A percentile compares a stretch with the other conserved stretches of the same genome.
Evolutionary conservation across 1,140 invertebrate species (phyloP).

Genomic region (Zaprionus kolodkinae): DNA sequence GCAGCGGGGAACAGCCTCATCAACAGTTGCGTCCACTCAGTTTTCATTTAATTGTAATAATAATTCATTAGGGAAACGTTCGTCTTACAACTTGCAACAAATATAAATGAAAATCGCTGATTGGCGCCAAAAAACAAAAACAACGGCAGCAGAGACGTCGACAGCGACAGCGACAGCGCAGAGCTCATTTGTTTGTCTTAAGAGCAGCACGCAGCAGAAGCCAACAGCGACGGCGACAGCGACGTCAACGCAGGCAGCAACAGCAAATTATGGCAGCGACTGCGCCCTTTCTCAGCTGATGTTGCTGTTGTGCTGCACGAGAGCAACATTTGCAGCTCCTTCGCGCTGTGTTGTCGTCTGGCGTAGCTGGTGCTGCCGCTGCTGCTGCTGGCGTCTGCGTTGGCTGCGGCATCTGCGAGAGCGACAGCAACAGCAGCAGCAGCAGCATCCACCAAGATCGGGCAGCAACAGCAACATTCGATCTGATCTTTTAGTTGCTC

Average conservation of each 20-base stretch:
- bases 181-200: conserved; percentile 4
- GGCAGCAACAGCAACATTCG: conserved; percentile 46
- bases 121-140: conserved; percentile 40
- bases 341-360: conserved; percentile 28
- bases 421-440: conserved; percentile 17
- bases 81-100: conserved; percentile 42
- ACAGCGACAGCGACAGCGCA: conserved; percentile 10
- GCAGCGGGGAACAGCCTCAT: neutral
- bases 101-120: conserved; percentile 37
- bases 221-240: too few species aligned
- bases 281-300: conserved; percentile 50
- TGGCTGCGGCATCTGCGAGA: neutral
- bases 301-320: conserved; percentile 39
- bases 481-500: conserved; percentile 64
- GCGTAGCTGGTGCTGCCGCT: neutral
- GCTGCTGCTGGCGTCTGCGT: conserved; percentile 8
- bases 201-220: neutral
- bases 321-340: conserved; percentile 32
- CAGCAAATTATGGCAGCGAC: conserved; percentile 27
- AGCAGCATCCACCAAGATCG: conserved; percentile 8
- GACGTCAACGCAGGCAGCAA: conserved; percentile 26
- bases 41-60: conserved; percentile 80
- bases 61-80: conserved; percentile 72
- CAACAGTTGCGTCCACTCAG: conserved; percentile 58
- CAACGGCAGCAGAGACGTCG: conserved; percentile 11